A percentile compares a stretch with the other conserved stretches of the same genome.
phyloP scores from a whole-genome alignment of 2,113 vertebrate genomes.

The Colius striatus region DNA sequence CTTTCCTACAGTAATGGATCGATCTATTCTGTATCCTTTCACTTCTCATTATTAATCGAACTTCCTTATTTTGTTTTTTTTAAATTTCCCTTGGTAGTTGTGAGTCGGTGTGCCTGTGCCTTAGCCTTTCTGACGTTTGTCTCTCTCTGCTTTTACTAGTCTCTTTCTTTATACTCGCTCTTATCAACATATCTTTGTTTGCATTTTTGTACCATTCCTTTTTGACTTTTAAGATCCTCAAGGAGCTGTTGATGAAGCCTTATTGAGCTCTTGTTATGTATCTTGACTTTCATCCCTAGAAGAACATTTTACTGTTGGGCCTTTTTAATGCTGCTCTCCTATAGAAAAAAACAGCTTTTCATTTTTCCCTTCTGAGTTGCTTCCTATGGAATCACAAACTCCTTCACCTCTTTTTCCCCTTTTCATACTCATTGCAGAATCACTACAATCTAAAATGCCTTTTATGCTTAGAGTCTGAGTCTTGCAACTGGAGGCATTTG shows the following conservation, averaged over 20 bases:
- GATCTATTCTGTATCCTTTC: not conserved
- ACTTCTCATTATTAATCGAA: not conserved
- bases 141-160: not conserved
- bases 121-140: not conserved
- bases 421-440: not conserved
- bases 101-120: not conserved
- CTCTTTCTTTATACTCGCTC: not conserved
- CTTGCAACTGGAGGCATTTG: not conserved
- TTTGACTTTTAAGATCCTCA: not conserved
- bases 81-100: not conserved
- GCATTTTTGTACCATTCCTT: not conserved
- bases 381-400: conserved; percentile 33
- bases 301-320: not conserved
- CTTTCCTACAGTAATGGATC: not conserved
- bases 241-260: conserved; percentile 19
- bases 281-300: conserved; percentile 26
- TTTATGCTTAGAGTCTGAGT: conserved; percentile 1
- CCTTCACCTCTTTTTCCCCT: not conserved
- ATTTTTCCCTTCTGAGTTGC: not conserved
- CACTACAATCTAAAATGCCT: conserved; percentile 23
- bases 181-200: conserved; percentile 23
- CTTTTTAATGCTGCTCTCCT: not conserved
- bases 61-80: not conserved
- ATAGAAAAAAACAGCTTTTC: conserved; percentile 1
- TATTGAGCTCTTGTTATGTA: not conserved